Evolutionary conservation across 2,797 vertebrate genomes (phyloP).

Genomic region (Hypotaenidia okinawae): DNA sequence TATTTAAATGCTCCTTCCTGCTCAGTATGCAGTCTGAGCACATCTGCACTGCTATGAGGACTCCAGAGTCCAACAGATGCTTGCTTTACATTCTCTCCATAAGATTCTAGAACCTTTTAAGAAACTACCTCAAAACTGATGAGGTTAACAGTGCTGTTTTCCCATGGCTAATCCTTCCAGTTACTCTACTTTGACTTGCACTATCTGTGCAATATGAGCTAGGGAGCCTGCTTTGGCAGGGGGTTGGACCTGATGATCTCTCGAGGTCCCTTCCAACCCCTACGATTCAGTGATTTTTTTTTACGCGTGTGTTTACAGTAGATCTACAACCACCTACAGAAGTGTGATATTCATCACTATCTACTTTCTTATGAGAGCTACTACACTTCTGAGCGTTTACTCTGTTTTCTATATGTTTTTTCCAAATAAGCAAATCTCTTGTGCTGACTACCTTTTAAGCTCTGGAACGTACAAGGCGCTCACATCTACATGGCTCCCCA

Average conservation of each 20-base stretch:
- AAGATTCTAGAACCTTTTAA: neutral
- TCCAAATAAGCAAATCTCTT: neutral
- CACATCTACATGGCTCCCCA: neutral
- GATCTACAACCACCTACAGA: neutral
- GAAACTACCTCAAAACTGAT: neutral
- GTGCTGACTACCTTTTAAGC: neutral
- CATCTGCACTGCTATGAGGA: neutral
- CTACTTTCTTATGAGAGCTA: neutral
- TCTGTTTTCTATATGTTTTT: neutral
- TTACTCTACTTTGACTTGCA: neutral
- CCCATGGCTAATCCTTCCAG: neutral
- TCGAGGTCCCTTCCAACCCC: no score
- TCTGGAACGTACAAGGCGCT: neutral
- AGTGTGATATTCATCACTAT: neutral
- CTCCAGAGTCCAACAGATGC: neutral
- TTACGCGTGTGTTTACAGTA: neutral
- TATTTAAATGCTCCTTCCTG: neutral
- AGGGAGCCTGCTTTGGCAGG: no score
- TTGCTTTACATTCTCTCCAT: fast-evolving
- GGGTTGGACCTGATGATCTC: no score
- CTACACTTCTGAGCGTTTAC: neutral
- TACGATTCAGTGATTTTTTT: no score
- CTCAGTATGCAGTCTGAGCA: neutral
- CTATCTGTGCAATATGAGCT: no score
- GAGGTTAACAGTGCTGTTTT: neutral